A percentile compares a stretch with the other conserved stretches of the same genome.
These are phyloP conservation scores for Drosophila macrospina DNA, from an alignment of 2,888 invertebrate species.

Conservation along the genomic window DNA sequence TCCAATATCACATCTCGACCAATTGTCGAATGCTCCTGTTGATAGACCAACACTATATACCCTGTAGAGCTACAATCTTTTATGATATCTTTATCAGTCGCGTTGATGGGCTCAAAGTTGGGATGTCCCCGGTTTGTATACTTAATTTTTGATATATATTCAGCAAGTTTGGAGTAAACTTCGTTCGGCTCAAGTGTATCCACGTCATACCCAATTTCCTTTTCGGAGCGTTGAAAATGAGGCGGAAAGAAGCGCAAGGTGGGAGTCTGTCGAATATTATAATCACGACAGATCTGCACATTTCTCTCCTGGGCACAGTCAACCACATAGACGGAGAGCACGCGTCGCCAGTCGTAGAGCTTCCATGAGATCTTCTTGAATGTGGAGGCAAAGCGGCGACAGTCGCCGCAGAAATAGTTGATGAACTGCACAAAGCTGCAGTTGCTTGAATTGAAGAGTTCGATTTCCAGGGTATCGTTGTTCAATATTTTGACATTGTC, in stretches of 20 bases:
- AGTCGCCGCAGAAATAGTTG: constrained; percentile 97
- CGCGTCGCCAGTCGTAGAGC: constrained; percentile 41
- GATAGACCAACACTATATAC: constrained; percentile 42
- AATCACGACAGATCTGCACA: constrained; percentile 55
- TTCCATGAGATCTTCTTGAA: constrained; percentile 44
- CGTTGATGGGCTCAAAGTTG: constrained; percentile 29
- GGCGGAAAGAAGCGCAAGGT: constrained; percentile 47
- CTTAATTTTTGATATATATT: constrained; percentile 20
- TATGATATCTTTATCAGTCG: neutral
- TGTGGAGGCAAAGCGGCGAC: constrained; percentile 92
- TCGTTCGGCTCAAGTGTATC: constrained; percentile 11
- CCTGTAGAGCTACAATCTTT: neutral
- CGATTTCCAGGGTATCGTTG: constrained; percentile 23
- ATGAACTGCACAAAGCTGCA: constrained; percentile 91
- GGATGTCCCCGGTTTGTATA: constrained; percentile 14
- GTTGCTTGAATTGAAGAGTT: constrained; percentile 15
- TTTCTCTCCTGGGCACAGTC: constrained; percentile 61
- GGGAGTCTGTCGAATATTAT: constrained; percentile 38
- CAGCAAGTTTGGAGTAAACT: constrained; percentile 3
- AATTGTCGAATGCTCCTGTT: constrained; percentile 44
- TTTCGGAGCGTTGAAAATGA: constrained; percentile 8
- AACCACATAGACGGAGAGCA: constrained; percentile 44
- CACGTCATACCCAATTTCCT: constrained; percentile 26
- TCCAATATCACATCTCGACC: constrained; percentile 57
- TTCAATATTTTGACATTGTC: constrained; percentile 52